These are phyloP conservation scores for Aromia moschata DNA, from an alignment of 2,888 invertebrate species.

Conservation along the genomic window DNA sequence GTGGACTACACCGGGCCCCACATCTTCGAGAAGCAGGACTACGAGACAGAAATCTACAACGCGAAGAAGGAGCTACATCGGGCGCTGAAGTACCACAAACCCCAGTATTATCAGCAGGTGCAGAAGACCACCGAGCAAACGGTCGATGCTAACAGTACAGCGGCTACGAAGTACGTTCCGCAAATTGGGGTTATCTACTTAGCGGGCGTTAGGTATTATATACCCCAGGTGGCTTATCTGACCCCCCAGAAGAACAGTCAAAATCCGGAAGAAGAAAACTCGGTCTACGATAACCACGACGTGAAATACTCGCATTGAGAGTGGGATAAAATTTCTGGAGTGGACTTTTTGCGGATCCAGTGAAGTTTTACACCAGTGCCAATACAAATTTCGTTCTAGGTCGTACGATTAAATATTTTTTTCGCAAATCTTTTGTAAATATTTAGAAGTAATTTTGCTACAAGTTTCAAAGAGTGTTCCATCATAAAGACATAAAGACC, in stretches of 20 bases:
- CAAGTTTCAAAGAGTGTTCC: constrained; percentile 1
- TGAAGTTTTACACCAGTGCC: constrained; percentile 34
- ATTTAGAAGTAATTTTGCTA: constrained; percentile 7
- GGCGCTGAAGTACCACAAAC: constrained; percentile 46
- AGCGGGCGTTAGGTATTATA: constrained; percentile 60
- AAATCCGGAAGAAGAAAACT: constrained; percentile 53
- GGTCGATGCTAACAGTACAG: neutral
- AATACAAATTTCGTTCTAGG: constrained; percentile 31
- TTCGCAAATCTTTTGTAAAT: constrained; percentile 9
- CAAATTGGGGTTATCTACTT: constrained; percentile 61
- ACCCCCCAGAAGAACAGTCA: constrained; percentile 25
- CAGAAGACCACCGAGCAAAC: constrained; percentile 6
- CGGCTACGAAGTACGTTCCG: constrained; percentile 51
- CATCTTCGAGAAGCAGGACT: constrained; percentile 58
- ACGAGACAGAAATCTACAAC: constrained; percentile 49
- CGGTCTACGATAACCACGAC: constrained; percentile 58
- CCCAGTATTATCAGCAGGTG: constrained; percentile 35
- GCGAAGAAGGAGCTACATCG: constrained; percentile 47
- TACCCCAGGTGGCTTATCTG: constrained; percentile 57
- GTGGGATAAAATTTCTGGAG: neutral
- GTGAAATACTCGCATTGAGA: constrained; percentile 51
- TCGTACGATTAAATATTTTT: constrained; percentile 5
- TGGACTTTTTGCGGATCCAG: constrained; percentile 9
- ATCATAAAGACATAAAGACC: no score
- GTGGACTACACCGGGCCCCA: constrained; percentile 60